A percentile compares a stretch with the other conserved stretches of the same genome.
Conservation (phyloP, 1,140 invertebrate species). For the Zaprionus africanus region DNA sequence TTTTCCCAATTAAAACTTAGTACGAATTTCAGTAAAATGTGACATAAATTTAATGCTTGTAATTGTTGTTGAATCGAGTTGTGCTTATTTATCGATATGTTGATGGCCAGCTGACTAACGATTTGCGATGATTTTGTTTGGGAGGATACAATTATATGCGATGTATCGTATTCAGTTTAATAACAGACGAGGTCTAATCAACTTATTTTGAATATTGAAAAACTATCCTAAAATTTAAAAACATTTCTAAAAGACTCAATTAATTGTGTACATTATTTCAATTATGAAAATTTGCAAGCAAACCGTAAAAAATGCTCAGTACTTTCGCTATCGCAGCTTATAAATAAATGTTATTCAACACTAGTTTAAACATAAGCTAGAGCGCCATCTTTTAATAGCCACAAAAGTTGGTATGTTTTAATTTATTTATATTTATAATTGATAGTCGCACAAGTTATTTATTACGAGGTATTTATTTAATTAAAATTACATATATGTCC, state of each 20-base stretch:
- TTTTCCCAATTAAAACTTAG: constrained; percentile 15
- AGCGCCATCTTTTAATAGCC: not conserved
- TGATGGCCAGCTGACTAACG: not conserved
- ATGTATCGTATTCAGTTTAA: not conserved
- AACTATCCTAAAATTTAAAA: no score
- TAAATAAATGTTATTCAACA: constrained; percentile 1
- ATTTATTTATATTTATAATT: not conserved
- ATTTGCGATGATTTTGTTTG: not conserved
- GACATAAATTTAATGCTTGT: constrained; percentile 46
- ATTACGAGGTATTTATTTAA: not conserved
- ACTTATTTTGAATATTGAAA: no score
- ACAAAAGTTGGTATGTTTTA: not conserved
- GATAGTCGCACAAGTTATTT: not conserved
- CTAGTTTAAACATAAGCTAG: not conserved
- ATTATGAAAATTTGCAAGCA: no score
- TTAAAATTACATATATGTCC: constrained; percentile 2
- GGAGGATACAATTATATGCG: not conserved
- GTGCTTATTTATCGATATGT: constrained; percentile 23
- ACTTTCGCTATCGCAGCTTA: no score
- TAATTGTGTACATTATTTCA: no score
- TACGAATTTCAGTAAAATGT: constrained; percentile 35
- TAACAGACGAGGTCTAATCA: not conserved
- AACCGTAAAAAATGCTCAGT: no score
- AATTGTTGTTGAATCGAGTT: constrained; percentile 30
- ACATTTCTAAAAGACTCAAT: no score